phyloP scores from a whole-genome alignment of 2,113 vertebrate species.

The Sakesphorus luctuosus region DNA sequence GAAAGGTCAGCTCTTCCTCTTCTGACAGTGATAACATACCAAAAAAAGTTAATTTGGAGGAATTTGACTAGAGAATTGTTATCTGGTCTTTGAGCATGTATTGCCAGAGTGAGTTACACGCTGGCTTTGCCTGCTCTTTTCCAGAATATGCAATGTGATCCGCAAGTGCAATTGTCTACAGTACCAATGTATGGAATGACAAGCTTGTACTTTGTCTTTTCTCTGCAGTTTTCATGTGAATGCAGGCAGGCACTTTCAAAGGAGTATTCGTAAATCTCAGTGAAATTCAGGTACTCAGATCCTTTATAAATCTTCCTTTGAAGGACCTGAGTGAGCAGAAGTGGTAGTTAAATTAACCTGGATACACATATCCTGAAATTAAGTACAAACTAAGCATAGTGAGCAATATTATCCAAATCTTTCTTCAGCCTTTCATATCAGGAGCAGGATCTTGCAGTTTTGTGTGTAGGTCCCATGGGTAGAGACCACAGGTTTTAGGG shows the following conservation, averaged over 20 bases:
- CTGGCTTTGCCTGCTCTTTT: not conserved
- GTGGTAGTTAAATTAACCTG: not conserved
- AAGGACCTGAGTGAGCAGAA: not conserved
- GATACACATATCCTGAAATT: not conserved
- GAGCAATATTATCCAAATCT: not conserved
- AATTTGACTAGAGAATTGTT: not conserved
- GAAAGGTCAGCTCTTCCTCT: constrained; percentile 20
- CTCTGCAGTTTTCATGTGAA: not conserved
- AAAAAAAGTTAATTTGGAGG: not conserved
- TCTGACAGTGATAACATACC: not conserved
- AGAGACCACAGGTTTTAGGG: not conserved
- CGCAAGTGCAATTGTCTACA: not conserved
- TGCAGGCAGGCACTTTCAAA: not conserved
- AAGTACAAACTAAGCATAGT: not conserved
- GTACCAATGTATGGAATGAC: not conserved
- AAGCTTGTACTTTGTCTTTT: not conserved
- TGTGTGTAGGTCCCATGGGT: not conserved
- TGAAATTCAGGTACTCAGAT: not conserved
- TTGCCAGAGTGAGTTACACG: not conserved
- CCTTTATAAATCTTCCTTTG: not conserved
- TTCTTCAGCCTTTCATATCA: not conserved
- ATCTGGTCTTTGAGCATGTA: not conserved
- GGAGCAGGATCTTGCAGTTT: not conserved
- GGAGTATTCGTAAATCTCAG: not conserved
- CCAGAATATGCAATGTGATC: not conserved